These are phyloP conservation scores for Neodiprion fabricii DNA, from an alignment of 1,140 invertebrate species.

Conservation along the genomic window DNA sequence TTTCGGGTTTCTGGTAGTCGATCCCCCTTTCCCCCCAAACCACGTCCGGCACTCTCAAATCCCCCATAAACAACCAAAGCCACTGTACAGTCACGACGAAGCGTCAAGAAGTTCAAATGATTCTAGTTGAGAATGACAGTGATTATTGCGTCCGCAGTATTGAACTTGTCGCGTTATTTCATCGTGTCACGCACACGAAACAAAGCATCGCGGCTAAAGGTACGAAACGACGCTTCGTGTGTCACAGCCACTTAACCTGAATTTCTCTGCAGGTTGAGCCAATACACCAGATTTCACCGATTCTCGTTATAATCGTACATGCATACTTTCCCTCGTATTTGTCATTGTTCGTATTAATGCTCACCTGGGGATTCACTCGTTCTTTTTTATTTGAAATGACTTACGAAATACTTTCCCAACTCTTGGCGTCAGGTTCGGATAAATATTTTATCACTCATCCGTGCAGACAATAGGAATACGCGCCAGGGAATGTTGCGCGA, in stretches of 20 bases:
- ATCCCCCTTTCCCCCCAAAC: neutral
- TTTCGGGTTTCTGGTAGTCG: neutral
- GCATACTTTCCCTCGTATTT: neutral
- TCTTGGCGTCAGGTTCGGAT: neutral
- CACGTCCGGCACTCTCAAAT: neutral
- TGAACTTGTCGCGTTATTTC: neutral
- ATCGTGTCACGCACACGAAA: constrained; percentile 2
- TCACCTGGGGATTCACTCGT: neutral
- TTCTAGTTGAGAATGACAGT: neutral
- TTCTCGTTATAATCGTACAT: neutral
- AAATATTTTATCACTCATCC: neutral
- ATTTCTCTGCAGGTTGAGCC: neutral
- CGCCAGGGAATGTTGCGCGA: neutral
- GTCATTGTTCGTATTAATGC: neutral
- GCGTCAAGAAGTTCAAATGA: neutral
- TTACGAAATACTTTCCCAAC: neutral
- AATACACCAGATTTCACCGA: neutral
- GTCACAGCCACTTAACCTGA: neutral
- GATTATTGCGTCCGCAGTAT: neutral
- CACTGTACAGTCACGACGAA: no score
- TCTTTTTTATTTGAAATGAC: neutral
- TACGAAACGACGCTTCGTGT: neutral
- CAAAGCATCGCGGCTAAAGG: neutral
- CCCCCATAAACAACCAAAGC: neutral
- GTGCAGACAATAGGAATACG: neutral